These are phyloP conservation scores for Andrena dorsata DNA, from an alignment of 2,888 invertebrate genomes.

Conservation along the genomic window DNA sequence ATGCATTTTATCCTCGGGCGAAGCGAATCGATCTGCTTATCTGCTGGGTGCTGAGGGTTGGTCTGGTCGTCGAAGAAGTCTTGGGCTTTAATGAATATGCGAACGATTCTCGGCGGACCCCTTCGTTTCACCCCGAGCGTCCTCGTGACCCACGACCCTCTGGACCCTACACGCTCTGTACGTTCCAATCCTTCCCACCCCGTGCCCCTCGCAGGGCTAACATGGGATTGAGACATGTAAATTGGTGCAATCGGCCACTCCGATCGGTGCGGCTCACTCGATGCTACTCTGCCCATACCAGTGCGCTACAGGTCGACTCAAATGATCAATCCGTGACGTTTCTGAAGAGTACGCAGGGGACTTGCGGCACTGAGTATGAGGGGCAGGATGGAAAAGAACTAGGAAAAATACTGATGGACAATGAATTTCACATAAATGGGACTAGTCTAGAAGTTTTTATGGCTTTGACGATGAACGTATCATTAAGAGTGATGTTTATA, in stretches of 20 bases:
- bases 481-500: too few species aligned
- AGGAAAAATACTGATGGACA: not conserved
- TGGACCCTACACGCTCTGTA: conserved; percentile 68
- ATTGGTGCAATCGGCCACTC: conserved; percentile 82
- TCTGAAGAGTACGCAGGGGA: not conserved
- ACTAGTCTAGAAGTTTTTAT: not conserved
- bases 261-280: conserved; percentile 79
- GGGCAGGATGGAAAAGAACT: not conserved
- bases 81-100: conserved; percentile 78
- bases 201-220: conserved; percentile 69
- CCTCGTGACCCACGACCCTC: conserved; percentile 68
- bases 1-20: conserved; percentile 11
- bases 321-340: conserved; percentile 35
- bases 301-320: conserved; percentile 74
- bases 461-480: too few species aligned
- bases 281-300: conserved; percentile 74
- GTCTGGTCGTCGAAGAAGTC: conserved; percentile 47
- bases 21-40: conserved; percentile 52
- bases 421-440: too few species aligned
- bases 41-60: conserved; percentile 39
- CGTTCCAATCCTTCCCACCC: conserved; percentile 52
- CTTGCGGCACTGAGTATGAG: not conserved
- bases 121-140: conserved; percentile 52
- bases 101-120: conserved; percentile 58
- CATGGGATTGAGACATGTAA: conserved; percentile 84